phyloP scores from a whole-genome alignment of 2,888 invertebrate species.

The Tiliacea aurago region DNA sequence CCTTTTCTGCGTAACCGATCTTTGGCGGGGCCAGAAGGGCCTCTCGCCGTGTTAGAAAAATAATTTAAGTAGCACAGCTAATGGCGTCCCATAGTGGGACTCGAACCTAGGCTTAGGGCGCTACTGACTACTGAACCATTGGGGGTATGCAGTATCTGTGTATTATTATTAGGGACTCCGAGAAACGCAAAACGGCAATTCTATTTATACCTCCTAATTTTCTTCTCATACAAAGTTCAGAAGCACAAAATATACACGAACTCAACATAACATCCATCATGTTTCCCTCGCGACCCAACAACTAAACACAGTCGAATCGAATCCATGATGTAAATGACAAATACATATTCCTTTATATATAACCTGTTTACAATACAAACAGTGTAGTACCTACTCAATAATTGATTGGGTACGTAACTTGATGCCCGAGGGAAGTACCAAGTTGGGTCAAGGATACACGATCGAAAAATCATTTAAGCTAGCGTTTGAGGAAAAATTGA shows the following conservation, averaged over 20 bases:
- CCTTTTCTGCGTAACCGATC: too few species aligned
- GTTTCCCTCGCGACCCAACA: slow-evolving; percentile 13
- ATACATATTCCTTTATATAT: slow-evolving; percentile 63
- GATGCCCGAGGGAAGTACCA: slow-evolving; percentile 45
- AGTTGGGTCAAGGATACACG: slow-evolving; percentile 57
- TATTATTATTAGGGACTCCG: too few species aligned
- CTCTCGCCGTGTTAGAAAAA: too few species aligned
- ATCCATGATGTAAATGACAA: slow-evolving; percentile 58
- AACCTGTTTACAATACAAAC: slow-evolving; percentile 61
- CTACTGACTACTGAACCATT: too few species aligned
- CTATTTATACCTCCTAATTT: slow-evolving; percentile 1
- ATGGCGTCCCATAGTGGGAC: too few species aligned
- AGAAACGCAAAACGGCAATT: not conserved
- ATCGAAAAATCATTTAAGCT: slow-evolving; percentile 61
- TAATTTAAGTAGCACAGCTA: too few species aligned
- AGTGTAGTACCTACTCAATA: slow-evolving; percentile 55
- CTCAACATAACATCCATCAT: slow-evolving; percentile 17
- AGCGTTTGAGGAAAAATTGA: slow-evolving; percentile 39
- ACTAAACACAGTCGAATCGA: slow-evolving; percentile 46
- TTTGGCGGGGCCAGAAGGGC: too few species aligned
- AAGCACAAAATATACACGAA: slow-evolving; percentile 33
- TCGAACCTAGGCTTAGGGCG: too few species aligned
- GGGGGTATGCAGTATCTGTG: too few species aligned
- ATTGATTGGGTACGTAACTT: slow-evolving; percentile 62
- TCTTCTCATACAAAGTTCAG: slow-evolving; percentile 3